Evolutionary conservation across 2,113 vertebrate genomes (phyloP).

Genomic region (Arizona elegans): DNA sequence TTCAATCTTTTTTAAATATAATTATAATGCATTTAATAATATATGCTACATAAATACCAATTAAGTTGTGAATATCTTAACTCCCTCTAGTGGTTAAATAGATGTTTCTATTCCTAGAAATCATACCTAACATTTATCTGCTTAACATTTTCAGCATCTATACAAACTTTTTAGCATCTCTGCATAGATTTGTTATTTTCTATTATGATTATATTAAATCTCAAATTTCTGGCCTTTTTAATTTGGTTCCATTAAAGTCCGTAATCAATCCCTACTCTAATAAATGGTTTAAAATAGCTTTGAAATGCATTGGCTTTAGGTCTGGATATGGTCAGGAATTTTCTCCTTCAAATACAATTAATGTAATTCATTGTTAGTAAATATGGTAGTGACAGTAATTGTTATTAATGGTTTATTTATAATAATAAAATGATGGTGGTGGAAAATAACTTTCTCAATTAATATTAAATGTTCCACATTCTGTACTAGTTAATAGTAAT

Average conservation of each 20-base stretch:
- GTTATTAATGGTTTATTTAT: background rate
- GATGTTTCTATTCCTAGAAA: background rate
- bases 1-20: background rate
- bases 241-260: conserved; percentile 1
- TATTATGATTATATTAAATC: background rate
- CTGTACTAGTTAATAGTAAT: background rate
- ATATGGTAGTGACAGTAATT: background rate
- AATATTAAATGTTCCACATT: background rate
- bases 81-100: conserved; percentile 13
- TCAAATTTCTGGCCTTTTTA: background rate
- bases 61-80: background rate
- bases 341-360: background rate
- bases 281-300: conserved; percentile 11
- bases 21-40: background rate
- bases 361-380: conserved; percentile 1
- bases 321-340: background rate
- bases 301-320: background rate
- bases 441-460: background rate
- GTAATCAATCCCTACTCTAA: background rate
- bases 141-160: background rate
- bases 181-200: background rate
- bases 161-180: background rate
- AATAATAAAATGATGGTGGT: background rate
- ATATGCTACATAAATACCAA: background rate
- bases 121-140: background rate